These are phyloP conservation scores for Otus scops DNA, from an alignment of 2,797 vertebrate genomes.

Conservation along the genomic window DNA sequence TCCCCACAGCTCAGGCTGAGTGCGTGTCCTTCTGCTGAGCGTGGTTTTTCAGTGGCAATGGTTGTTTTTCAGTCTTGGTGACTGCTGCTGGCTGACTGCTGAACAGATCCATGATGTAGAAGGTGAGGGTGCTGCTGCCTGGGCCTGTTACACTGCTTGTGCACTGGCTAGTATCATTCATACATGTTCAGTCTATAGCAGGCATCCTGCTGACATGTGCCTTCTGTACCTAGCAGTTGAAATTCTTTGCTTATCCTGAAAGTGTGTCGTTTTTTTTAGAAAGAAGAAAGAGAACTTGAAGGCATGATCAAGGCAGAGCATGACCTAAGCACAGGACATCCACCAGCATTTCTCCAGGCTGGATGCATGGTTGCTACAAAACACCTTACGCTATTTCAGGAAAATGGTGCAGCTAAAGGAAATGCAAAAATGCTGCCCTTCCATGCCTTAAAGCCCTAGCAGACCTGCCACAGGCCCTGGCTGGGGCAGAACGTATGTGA, in stretches of 20 bases:
- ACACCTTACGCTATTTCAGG: not conserved
- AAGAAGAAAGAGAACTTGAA: not conserved
- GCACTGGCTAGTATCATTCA: not conserved
- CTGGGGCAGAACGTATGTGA: fast-evolving
- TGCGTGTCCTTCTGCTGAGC: not conserved
- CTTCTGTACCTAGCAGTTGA: not conserved
- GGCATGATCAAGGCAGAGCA: not conserved
- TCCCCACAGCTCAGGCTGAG: not conserved
- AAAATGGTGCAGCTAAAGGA: not conserved
- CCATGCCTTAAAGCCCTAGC: not conserved
- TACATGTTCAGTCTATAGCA: not conserved
- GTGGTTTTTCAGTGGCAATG: not conserved
- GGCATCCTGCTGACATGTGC: not conserved
- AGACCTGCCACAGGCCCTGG: not conserved
- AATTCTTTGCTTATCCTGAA: not conserved
- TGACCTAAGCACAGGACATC: not conserved
- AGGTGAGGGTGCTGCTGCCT: not conserved
- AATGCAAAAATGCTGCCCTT: not conserved
- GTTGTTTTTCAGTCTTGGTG: not conserved
- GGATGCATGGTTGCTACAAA: not conserved
- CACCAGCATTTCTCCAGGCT: not conserved
- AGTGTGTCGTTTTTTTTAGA: not conserved
- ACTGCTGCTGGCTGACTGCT: not conserved
- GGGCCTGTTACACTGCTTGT: not conserved
- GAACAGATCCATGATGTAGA: not conserved